Evolutionary conservation across 1,140 invertebrate genomes (phyloP).

Genomic region (Drosophila ambigua): DNA sequence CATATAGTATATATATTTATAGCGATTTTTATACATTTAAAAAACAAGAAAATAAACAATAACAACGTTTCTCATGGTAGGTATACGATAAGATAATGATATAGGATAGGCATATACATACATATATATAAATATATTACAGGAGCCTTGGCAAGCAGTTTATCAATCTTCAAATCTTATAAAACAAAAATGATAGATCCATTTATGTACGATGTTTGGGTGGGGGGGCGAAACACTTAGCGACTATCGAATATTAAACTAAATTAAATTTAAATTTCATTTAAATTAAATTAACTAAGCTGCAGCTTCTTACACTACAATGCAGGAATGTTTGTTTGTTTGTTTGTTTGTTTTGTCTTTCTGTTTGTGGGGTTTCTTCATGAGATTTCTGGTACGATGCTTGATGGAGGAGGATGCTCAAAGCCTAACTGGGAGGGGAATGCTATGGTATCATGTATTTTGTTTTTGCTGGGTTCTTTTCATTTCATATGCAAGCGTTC

Average conservation of each 20-base stretch:
- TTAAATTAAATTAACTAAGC: constrained; percentile 81
- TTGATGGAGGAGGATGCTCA: constrained; percentile 56
- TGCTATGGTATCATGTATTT: constrained; percentile 35
- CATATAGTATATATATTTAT: constrained; percentile 39
- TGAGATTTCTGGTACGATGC: constrained; percentile 43
- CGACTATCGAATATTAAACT: constrained; percentile 68
- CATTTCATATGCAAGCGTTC: constrained; percentile 49
- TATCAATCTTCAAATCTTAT: constrained; percentile 39
- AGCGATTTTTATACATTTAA: constrained; percentile 78
- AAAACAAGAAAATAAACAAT: constrained; percentile 83
- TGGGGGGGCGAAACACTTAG: constrained; percentile 65
- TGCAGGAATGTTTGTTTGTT: constrained; percentile 65
- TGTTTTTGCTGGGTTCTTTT: constrained; percentile 2
- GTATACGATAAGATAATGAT: constrained; percentile 52
- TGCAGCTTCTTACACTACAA: constrained; percentile 66
- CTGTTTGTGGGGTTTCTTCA: not conserved
- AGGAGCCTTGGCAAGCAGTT: constrained; percentile 77
- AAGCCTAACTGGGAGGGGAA: constrained; percentile 53
- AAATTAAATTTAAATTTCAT: constrained; percentile 82
- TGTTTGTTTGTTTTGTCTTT: constrained; percentile 31
- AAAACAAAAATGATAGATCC: not conserved
- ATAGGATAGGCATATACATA: constrained; percentile 55
- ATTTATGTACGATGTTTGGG: not conserved
- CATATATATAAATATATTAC: constrained; percentile 71
- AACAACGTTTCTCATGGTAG: constrained; percentile 71